phyloP scores from a whole-genome alignment of 2,113 vertebrate species.

The Hippocampus mohnikei region DNA sequence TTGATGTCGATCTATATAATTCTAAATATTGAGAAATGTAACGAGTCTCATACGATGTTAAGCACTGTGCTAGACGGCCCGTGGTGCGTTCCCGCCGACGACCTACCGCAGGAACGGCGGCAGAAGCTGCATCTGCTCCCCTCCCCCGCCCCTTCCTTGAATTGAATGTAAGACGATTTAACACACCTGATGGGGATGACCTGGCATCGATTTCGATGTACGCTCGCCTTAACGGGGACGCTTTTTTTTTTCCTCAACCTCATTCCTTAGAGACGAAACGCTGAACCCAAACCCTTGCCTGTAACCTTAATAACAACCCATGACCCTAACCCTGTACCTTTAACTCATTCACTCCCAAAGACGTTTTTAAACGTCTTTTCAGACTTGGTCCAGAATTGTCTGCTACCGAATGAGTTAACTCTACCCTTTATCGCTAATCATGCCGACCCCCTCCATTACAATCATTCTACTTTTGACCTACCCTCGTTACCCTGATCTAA shows the following conservation, averaged over 20 bases:
- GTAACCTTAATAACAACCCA: background rate
- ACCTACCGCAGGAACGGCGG: slow-evolving; percentile 54
- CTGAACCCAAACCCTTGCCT: background rate
- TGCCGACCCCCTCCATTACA: background rate
- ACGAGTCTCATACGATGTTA: slow-evolving; percentile 62
- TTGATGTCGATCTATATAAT: slow-evolving; percentile 55
- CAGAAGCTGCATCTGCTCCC: slow-evolving; percentile 11
- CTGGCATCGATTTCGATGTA: background rate
- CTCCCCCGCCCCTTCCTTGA: slow-evolving; percentile 23
- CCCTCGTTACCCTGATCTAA: background rate
- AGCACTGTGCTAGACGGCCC: slow-evolving; percentile 72
- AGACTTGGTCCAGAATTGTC: too few relatives aligned
- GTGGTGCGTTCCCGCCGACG: slow-evolving; percentile 59
- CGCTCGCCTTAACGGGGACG: background rate
- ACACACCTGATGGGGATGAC: background rate
- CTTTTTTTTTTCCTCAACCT: too few relatives aligned
- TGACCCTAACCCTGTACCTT: background rate
- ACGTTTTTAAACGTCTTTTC: too few relatives aligned
- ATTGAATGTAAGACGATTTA: slow-evolving; percentile 67
- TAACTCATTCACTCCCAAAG: too few relatives aligned
- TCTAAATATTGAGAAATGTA: slow-evolving; percentile 50
- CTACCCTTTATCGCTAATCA: background rate
- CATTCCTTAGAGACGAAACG: too few relatives aligned
- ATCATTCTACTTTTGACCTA: too few relatives aligned
- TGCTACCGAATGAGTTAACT: too few relatives aligned